Percentiles rank a stretch among this genome's conserved stretches.
phyloP scores from a whole-genome alignment of 2,888 invertebrate species.

The Scotopteryx bipunctaria region DNA sequence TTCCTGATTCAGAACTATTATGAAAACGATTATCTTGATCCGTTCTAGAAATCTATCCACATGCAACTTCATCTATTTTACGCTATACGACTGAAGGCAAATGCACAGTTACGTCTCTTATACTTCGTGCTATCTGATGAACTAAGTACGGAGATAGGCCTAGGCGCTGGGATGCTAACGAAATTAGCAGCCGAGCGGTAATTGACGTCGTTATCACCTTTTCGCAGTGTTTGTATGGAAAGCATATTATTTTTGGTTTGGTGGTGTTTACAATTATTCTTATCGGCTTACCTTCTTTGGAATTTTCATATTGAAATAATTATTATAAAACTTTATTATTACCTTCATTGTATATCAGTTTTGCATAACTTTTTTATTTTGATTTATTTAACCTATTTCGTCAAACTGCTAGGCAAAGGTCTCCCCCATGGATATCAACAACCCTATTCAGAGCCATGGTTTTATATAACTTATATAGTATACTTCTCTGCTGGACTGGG shows the following conservation, averaged over 20 bases:
- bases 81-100: neutral
- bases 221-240: conserved; percentile 26
- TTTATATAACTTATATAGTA: no score
- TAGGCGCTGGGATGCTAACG: conserved; percentile 40
- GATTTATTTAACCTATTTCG: no score
- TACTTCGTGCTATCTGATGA: conserved; percentile 20
- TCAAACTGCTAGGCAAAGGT: no score
- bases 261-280: conserved; percentile 13
- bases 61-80: neutral
- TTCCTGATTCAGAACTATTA: no score
- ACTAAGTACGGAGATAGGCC: conserved; percentile 37
- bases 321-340: no score
- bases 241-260: conserved; percentile 17
- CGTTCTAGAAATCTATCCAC: neutral
- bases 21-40: neutral
- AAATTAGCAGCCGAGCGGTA: conserved; percentile 45
- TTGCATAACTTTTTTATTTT: no score
- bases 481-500: no score
- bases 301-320: no score
- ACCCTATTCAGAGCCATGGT: no score
- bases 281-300: conserved; percentile 18
- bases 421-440: no score
- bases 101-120: conserved; percentile 14
- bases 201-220: conserved; percentile 35
- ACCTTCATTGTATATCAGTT: no score